phyloP scores from a whole-genome alignment of 1,140 invertebrate species.

The Oreohelix idahoensis region DNA sequence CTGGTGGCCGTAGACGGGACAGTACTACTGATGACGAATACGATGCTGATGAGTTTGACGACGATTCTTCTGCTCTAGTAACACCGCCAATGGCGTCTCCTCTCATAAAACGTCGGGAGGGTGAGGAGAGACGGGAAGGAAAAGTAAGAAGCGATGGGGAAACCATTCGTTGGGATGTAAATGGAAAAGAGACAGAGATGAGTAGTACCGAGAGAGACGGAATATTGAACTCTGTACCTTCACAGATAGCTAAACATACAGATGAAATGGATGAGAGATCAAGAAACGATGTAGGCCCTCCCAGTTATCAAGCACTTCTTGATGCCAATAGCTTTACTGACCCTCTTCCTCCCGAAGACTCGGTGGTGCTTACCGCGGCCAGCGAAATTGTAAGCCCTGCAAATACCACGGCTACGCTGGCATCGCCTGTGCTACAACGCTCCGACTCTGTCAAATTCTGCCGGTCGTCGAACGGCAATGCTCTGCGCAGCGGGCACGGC shows the following conservation, averaged over 20 bases:
- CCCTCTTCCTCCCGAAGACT: constrained; percentile 74
- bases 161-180: not conserved
- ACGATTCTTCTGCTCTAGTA: constrained; percentile 38
- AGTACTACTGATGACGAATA: constrained; percentile 39
- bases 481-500: constrained; percentile 77
- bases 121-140: not conserved
- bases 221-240: not conserved
- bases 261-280: not conserved
- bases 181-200: not conserved
- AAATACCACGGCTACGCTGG: constrained; percentile 46
- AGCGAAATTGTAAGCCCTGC: constrained; percentile 12
- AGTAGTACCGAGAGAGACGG: not conserved
- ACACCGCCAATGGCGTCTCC: constrained; percentile 43
- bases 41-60: constrained; percentile 43
- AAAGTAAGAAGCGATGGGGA: not conserved
- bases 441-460: constrained; percentile 68
- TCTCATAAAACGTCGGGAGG: constrained; percentile 21
- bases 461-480: constrained; percentile 61
- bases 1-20: constrained; percentile 34
- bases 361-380: constrained; percentile 86
- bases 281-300: not conserved
- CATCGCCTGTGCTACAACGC: constrained; percentile 59
- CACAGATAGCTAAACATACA: not conserved
- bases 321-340: constrained; percentile 70
- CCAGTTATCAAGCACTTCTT: constrained; percentile 58